Evolutionary conservation across 2,113 vertebrate genomes (phyloP).

Genomic region (Nycticebus coucang): DNA sequence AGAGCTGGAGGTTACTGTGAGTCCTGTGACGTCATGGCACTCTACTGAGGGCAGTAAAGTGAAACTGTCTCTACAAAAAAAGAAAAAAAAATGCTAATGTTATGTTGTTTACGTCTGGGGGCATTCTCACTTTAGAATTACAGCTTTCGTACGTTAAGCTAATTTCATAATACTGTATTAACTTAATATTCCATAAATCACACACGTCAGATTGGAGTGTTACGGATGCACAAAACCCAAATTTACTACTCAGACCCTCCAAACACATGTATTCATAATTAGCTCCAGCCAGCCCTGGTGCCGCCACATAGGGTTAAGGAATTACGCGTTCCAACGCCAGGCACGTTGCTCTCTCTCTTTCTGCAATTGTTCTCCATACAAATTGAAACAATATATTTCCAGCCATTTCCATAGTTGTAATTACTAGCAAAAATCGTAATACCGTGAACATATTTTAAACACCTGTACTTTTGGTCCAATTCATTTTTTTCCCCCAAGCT

Average conservation of each 20-base stretch:
- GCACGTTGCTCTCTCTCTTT: constrained; percentile 66
- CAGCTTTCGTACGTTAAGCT: constrained; percentile 86
- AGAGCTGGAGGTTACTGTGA: too few species aligned
- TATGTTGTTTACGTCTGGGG: constrained; percentile 80
- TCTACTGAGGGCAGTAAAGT: too few species aligned
- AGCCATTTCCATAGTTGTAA: constrained; percentile 80
- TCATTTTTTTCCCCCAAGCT: constrained; percentile 78
- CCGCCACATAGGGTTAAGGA: constrained; percentile 84
- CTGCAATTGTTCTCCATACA: constrained; percentile 83
- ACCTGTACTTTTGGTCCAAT: constrained; percentile 79
- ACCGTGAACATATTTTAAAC: constrained; percentile 83
- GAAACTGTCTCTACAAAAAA: too few species aligned
- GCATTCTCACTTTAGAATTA: constrained; percentile 86
- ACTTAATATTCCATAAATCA: constrained; percentile 89
- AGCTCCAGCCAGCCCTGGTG: constrained; percentile 81
- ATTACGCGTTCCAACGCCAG: constrained; percentile 82
- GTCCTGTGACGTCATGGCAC: too few species aligned
- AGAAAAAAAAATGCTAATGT: constrained; percentile 67
- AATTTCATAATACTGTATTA: constrained; percentile 89
- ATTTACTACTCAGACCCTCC: constrained; percentile 85
- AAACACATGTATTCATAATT: constrained; percentile 85
- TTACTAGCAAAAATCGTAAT: constrained; percentile 83
- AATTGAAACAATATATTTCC: constrained; percentile 87
- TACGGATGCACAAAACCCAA: constrained; percentile 81
- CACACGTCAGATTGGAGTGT: constrained; percentile 84